A percentile compares a stretch with the other conserved stretches of the same genome.
phyloP scores from a whole-genome alignment of 2,113 vertebrate genomes.

The Tetraodon nigroviridis region DNA sequence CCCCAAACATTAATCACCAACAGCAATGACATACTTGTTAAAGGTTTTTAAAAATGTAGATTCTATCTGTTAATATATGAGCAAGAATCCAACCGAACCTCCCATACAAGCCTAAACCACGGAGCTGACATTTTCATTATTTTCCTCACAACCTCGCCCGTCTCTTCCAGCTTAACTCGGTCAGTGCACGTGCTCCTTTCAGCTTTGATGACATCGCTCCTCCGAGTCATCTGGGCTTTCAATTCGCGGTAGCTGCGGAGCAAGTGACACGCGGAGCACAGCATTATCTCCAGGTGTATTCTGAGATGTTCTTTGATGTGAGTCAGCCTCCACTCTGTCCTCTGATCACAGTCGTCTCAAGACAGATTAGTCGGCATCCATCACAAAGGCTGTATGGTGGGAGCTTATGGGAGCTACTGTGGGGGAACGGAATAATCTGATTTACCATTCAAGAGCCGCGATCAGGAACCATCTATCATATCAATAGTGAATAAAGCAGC shows the following conservation, averaged over 20 bases:
- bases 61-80: too few relatives aligned
- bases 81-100: too few relatives aligned
- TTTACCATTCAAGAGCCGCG: constrained; percentile 46
- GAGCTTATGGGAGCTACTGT: constrained; percentile 35
- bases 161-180: constrained; percentile 18
- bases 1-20: too few relatives aligned
- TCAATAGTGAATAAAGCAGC: constrained; percentile 31
- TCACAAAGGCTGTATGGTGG: constrained; percentile 53
- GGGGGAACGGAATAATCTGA: constrained; percentile 57
- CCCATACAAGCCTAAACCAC: neutral
- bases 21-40: too few relatives aligned
- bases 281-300: constrained; percentile 66
- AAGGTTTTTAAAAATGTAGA: too few relatives aligned
- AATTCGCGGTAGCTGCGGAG: constrained; percentile 44
- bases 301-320: constrained; percentile 61
- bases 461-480: constrained; percentile 35
- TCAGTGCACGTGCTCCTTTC: constrained; percentile 12
- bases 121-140: constrained; percentile 16
- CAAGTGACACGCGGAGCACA: constrained; percentile 50
- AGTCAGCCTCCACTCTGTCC: constrained; percentile 54
- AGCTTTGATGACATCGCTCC: constrained; percentile 37
- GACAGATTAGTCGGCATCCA: constrained; percentile 63
- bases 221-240: constrained; percentile 35
- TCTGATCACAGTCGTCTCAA: constrained; percentile 64
- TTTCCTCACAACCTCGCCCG: constrained; percentile 21